Evolutionary conservation across 2,797 vertebrate species (phyloP).

Genomic region (Pseudopleuronectes americanus): DNA sequence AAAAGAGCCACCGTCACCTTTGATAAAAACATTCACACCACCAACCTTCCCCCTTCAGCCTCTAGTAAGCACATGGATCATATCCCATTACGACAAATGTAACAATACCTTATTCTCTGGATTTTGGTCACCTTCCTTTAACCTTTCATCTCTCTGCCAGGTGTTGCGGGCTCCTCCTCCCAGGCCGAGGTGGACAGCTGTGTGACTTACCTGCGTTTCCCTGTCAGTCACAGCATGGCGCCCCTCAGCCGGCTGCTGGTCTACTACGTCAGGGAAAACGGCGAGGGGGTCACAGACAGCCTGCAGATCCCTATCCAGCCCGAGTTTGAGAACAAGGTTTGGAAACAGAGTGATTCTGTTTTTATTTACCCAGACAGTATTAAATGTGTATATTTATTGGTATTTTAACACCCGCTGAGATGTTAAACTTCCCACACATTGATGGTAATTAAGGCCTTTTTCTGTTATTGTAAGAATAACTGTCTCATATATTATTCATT

Average conservation of each 20-base stretch:
- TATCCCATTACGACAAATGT: too few species aligned
- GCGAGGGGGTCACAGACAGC: slow-evolving; percentile 93
- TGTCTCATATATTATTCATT: slow-evolving; percentile 24
- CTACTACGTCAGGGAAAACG: slow-evolving; percentile 90
- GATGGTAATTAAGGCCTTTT: slow-evolving; percentile 7
- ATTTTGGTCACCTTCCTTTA: slow-evolving; percentile 5
- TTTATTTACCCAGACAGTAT: slow-evolving; percentile 7
- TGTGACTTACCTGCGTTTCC: slow-evolving; percentile 84
- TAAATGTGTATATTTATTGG: slow-evolving; percentile 3
- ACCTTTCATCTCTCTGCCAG: slow-evolving; percentile 51
- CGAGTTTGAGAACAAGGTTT: slow-evolving; percentile 91
- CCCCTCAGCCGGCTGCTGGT: slow-evolving; percentile 88
- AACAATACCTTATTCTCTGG: too few species aligned
- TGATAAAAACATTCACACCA: slow-evolving; percentile 82
- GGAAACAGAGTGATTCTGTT: background rate
- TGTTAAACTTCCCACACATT: slow-evolving; percentile 5
- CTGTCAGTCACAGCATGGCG: slow-evolving; percentile 85
- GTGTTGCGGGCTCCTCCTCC: slow-evolving; percentile 64
- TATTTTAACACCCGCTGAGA: background rate
- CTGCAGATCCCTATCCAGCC: slow-evolving; percentile 86
- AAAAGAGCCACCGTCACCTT: slow-evolving; percentile 84
- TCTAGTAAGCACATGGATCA: slow-evolving; percentile 63
- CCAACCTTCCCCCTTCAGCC: slow-evolving; percentile 67
- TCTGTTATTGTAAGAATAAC: slow-evolving; percentile 14
- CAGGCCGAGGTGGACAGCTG: slow-evolving; percentile 86